phyloP scores from a whole-genome alignment of 1,140 invertebrate species.

The Apis florea region DNA sequence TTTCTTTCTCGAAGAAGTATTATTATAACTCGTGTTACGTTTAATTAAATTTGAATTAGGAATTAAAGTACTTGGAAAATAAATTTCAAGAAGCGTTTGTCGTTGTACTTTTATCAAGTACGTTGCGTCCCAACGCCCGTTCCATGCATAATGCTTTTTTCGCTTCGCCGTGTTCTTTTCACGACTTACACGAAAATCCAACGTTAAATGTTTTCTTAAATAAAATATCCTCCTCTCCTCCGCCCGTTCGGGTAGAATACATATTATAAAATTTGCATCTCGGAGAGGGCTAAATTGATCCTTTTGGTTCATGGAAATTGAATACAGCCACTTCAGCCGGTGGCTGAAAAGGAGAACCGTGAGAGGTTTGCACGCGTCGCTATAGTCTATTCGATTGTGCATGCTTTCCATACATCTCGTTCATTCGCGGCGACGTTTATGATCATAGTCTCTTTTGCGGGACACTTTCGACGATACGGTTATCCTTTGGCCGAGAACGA shows the following conservation, averaged over 20 bases:
- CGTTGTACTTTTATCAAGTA: not conserved
- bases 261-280: not conserved
- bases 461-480: slow-evolving; percentile 16
- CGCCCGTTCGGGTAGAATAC: not conserved
- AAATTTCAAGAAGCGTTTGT: too few species aligned
- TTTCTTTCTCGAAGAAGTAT: too few species aligned
- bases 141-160: not conserved
- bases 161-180: not conserved
- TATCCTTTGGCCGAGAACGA: slow-evolving; percentile 11
- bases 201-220: not conserved
- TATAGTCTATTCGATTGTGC: slow-evolving; percentile 5
- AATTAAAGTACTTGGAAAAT: too few species aligned
- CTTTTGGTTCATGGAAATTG: slow-evolving; percentile 15
- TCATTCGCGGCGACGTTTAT: slow-evolving; percentile 25
- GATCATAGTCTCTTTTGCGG: slow-evolving; percentile 34
- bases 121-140: too few species aligned
- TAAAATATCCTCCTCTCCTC: not conserved
- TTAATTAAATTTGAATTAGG: too few species aligned
- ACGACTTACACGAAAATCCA: not conserved
- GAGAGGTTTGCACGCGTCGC: not conserved
- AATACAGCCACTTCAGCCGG: not conserved
- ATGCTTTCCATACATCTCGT: slow-evolving; percentile 17
- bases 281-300: slow-evolving; percentile 11
- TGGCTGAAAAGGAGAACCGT: not conserved
- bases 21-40: too few species aligned